Base-by-base conservation (phyloP, 1,140 invertebrate genomes). In the Calycopis cecrops region DNA sequence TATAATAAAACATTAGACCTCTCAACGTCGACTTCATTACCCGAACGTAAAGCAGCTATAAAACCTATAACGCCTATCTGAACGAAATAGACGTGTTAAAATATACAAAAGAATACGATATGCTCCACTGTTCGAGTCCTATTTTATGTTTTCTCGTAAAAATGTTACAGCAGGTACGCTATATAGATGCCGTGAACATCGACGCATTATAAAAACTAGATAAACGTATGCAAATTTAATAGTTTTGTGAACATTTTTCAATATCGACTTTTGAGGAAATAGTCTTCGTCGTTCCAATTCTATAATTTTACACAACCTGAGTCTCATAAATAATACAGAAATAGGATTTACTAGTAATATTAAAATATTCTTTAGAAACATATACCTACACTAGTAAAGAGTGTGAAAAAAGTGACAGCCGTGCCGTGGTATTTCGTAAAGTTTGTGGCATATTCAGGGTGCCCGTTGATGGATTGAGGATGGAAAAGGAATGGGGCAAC, bases 51-150 rank as follows among this genome's bases (percentile, higher is more conserved):
- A 44, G 40, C 9, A 34, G 37, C 42, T 38, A 50, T 61, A 61
- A 61, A 61, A 47, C 57, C 54, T 42, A 60, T 55, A 60, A 54
- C 49, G 40, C 28, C 48, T 62, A 58, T 62, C 37, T 33, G 56
- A 63, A 56, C 40, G 57, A 57, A 63, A 71, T 66, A 68, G 60
- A 54, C 56, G 62, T 55, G 67, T 74, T 75, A 72, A 63, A 71
- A 75, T 75, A 71, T 73, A 75, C 73, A 73, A 71, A 75, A 65
- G 70, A 71, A 68, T 65, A 66, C 69, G 64, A 67, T 70, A 71
- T 65, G 65, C 56, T 56, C 61, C 61, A 59, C 56, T 64, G 63
- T 72, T 67, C 61, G 63, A 69, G 58, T 67, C 60, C 63, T 55
- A 69, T 59, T 71, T 71, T 73, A 73, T 68, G 59, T 33, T 14